Base-by-base conservation (phyloP, 2,888 invertebrate species). In the Tricholauxania praeusta region DNA sequence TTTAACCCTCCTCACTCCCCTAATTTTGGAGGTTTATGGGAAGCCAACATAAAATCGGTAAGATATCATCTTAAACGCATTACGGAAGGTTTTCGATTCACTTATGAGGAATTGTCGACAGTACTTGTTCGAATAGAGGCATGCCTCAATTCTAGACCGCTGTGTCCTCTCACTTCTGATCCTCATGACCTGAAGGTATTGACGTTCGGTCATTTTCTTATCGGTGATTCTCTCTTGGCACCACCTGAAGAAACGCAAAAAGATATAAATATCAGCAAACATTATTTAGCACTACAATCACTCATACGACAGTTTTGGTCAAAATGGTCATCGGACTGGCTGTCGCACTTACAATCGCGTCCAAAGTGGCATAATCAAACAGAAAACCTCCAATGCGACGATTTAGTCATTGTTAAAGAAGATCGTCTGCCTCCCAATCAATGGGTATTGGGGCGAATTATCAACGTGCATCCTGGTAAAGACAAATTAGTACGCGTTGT, bases 291-390 rank as follows among this genome's bases (percentile, higher is more conserved):
- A n/a, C 12, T 28, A 49, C 12, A n/a, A 12, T 17, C 53, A 22
- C 53, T 72, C n/a, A 55, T 17, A 17, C 57, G 59, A 10, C 71
- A 74, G 49, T 75, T 73, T 65, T 77, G 77, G 74, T 72, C 48
- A 49, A 53, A 63, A 48, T 76, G 72, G 73, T 72, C 71, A 19
- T 55, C 72, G 8, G 72, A 77, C 57, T 78, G 76, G 75, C 66
- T 78, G n/a, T 68, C 74, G 12, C 72, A 75, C 53, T 59, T 75
- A 28, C 78, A 76, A 67, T 59, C 76, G 15, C 74, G 76, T 12
- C 75, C 74, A 22, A 74, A 78, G 59, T 76, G 71, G 74, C 53
- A 72, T 51, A 72, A 69, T n/a, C 52, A 64, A 59, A 22, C 71
- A 39, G 48, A 67, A 7, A 76, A 75, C 47, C 47, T 75, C 4